These are phyloP conservation scores for Dallia pectoralis DNA, from an alignment of 2,797 vertebrate genomes.

Conservation along the genomic window DNA sequence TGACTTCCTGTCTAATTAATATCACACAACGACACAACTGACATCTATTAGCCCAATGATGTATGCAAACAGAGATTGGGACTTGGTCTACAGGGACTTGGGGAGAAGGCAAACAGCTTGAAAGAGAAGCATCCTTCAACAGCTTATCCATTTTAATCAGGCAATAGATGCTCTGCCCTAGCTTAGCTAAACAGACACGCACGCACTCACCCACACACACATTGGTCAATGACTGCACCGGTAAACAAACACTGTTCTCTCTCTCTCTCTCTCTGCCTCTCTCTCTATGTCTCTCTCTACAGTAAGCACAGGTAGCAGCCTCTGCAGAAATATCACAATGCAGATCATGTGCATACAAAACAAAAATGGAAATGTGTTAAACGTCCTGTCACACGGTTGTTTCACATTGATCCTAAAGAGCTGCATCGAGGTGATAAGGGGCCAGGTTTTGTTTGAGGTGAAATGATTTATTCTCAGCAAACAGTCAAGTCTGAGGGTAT, in stretches of 20 bases:
- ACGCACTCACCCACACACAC: slow-evolving; percentile 4
- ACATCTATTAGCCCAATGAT: slow-evolving; percentile 11
- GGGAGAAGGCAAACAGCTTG: neutral
- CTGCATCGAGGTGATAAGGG: slow-evolving; percentile 66
- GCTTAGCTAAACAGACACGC: neutral
- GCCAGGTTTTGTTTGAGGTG: slow-evolving; percentile 56
- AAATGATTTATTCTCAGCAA: slow-evolving; percentile 60
- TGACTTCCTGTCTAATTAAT: slow-evolving; percentile 15
- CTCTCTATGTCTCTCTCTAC: neutral
- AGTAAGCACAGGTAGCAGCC: slow-evolving; percentile 15
- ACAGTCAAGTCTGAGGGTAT: slow-evolving; percentile 30
- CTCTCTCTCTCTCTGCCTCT: slow-evolving; percentile 2
- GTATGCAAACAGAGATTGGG: slow-evolving; percentile 12
- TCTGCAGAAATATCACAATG: slow-evolving; percentile 4
- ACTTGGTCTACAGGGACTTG: slow-evolving; percentile 3
- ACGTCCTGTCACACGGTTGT: slow-evolving; percentile 28
- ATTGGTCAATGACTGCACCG: slow-evolving; percentile 10
- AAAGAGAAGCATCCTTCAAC: neutral
- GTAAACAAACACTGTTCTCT: slow-evolving; percentile 28
- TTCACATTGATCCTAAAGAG: slow-evolving; percentile 54
- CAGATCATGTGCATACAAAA: neutral
- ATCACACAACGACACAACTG: neutral
- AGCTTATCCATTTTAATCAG: slow-evolving; percentile 50
- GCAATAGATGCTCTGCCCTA: slow-evolving; percentile 19
- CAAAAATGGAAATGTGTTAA: neutral